These are phyloP conservation scores for Hedychridium roseum DNA, from an alignment of 2,888 invertebrate species.

Conservation along the genomic window DNA sequence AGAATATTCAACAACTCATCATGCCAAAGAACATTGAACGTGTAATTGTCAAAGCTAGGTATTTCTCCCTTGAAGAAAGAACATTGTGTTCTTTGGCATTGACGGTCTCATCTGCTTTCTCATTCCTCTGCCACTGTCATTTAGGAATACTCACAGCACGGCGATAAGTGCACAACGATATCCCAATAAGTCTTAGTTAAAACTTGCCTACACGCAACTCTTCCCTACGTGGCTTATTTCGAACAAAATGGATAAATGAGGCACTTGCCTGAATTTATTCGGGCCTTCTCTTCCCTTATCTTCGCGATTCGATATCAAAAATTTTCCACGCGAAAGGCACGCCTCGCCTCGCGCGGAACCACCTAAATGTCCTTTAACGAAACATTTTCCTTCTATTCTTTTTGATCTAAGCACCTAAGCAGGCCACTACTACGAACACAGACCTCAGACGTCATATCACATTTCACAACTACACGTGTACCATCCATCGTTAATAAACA, in stretches of 20 bases:
- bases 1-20: too few relatives aligned
- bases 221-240: conserved; percentile 20
- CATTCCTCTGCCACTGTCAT: conserved; percentile 9
- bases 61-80: too few relatives aligned
- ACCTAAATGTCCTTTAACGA: too few relatives aligned
- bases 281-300: too few relatives aligned
- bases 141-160: conserved; percentile 44
- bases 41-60: too few relatives aligned
- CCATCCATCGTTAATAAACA: background rate
- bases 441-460: conserved; percentile 59
- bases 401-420: conserved; percentile 58
- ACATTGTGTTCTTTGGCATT: background rate
- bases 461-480: conserved; percentile 32
- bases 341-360: conserved; percentile 62
- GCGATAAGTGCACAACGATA: conserved; percentile 48
- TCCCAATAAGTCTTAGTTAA: conserved; percentile 45
- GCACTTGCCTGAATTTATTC: conserved; percentile 56
- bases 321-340: conserved; percentile 62
- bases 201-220: conserved; percentile 30
- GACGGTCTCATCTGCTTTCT: background rate
- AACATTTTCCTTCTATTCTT: conserved; percentile 14
- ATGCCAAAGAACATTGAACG: too few relatives aligned
- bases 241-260: conserved; percentile 52
- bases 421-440: conserved; percentile 63
- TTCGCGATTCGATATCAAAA: too few relatives aligned